Base-by-base conservation (phyloP, 2,113 vertebrate genomes). In the Passer domesticus region DNA sequence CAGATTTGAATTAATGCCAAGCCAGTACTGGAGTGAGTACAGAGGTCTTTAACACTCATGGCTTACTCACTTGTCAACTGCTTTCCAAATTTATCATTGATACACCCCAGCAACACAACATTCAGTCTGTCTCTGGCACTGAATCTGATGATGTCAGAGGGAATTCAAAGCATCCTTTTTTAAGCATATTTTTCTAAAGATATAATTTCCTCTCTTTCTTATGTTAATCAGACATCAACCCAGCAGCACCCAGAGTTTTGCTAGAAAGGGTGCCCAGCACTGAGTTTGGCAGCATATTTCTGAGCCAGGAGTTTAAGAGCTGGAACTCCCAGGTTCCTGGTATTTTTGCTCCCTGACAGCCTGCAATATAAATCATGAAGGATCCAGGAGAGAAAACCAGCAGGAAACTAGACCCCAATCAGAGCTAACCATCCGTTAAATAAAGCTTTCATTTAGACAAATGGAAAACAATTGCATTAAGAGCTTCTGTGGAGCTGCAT, bases 381-480 rank as follows among this genome's bases (percentile, higher is more conserved):
- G 33, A 85, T 58, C 43, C 62, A 80, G 66, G 62, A 82, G 28
- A 66, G 43, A 19, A 76, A 91, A 76, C 2, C 74, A 84, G 83
- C 62, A 91, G 74, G 87, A 83, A 80, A 76, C n/a, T 2, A 84
- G 22, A 72, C 37, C 76, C 89, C 70, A 79, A 15, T 62, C 88
- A 93, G 67, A 94, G 73, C 63, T 86, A 90, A 77, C 64, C 59
- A 74, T 9, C 59, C 15, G 0, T 41, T 86, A 85, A 69, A 80
- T 49, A 25, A 43, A 27, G 80, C 60, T 53, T 94, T 83, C 68
- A 90, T 90, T 90, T 74, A 74, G 55, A 83, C 30, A 69, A 93
- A 70, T 80, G 72, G 55, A 90, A 94, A 92, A 62, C 79, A 83
- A 93, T 67, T 63, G n/a, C 50, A 76, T 80, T 66, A 60, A 84